These are phyloP conservation scores for Pandemis cinnamomeana DNA, from an alignment of 2,888 invertebrate genomes.

Conservation along the genomic window DNA sequence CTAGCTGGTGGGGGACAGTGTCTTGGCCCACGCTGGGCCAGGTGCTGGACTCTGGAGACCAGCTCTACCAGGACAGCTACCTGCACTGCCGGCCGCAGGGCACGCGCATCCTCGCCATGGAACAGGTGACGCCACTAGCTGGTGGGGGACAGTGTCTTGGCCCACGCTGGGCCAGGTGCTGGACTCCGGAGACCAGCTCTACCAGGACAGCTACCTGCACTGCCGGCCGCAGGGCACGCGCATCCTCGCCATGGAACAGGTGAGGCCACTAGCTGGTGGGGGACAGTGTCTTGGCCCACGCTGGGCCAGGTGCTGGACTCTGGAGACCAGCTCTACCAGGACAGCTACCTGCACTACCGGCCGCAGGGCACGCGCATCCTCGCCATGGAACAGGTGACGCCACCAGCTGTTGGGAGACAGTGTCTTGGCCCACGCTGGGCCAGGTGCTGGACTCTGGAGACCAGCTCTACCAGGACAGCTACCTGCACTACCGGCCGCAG, in stretches of 20 bases:
- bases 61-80: constrained; percentile 85
- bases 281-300: too few relatives aligned
- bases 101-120: constrained; percentile 56
- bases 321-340: constrained; percentile 85
- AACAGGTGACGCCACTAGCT: constrained; percentile 59
- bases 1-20: too few relatives aligned
- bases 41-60: constrained; percentile 83
- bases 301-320: constrained; percentile 83
- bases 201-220: constrained; percentile 85
- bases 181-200: constrained; percentile 45
- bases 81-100: constrained; percentile 75
- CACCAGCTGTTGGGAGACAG: too few relatives aligned
- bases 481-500: constrained; percentile 78
- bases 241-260: constrained; percentile 68
- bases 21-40: constrained; percentile 84
- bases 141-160: constrained; percentile 36
- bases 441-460: constrained; percentile 83
- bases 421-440: constrained; percentile 84
- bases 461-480: constrained; percentile 85
- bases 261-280: constrained; percentile 42
- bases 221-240: constrained; percentile 65
- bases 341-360: constrained; percentile 83
- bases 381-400: constrained; percentile 64
- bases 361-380: constrained; percentile 59
- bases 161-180: constrained; percentile 79